Conservation (phyloP, 1,140 invertebrate species). For the Thaumetopoea pityocampa region DNA sequence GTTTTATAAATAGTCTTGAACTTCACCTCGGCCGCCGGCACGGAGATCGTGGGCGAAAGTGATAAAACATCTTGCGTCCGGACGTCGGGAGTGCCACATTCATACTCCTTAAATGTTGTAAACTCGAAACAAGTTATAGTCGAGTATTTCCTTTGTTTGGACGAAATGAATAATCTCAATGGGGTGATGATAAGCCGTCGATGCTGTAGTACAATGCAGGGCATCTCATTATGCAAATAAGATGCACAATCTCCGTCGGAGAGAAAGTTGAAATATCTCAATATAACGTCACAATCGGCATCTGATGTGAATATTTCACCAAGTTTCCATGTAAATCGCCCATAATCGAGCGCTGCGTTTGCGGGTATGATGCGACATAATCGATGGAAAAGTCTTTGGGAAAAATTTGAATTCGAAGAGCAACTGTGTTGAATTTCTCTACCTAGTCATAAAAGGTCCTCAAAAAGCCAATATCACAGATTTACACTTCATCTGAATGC, state of each 20-base stretch:
- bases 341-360: slow-evolving; percentile 25
- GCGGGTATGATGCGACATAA: slow-evolving; percentile 34
- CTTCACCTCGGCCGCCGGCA: slow-evolving; percentile 55
- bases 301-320: slow-evolving; percentile 66
- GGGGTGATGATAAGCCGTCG: slow-evolving; percentile 33
- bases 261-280: slow-evolving; percentile 61
- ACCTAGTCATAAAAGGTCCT: slow-evolving; percentile 37
- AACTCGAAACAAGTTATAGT: too few species aligned
- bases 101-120: too few species aligned
- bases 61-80: slow-evolving; percentile 36
- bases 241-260: slow-evolving; percentile 46
- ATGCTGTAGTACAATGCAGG: slow-evolving; percentile 31
- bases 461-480: slow-evolving; percentile 46
- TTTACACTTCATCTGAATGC: slow-evolving; percentile 49
- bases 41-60: slow-evolving; percentile 52
- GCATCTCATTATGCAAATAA: slow-evolving; percentile 58
- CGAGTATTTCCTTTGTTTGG: slow-evolving; percentile 18
- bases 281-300: slow-evolving; percentile 63
- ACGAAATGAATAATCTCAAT: slow-evolving; percentile 34
- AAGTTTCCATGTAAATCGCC: slow-evolving; percentile 61
- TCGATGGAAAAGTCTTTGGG: slow-evolving; percentile 42
- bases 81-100: slow-evolving; percentile 26
- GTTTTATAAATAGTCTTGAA: slow-evolving; percentile 74
- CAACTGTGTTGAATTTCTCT: slow-evolving; percentile 43
- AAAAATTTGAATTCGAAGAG: slow-evolving; percentile 46